Conservation (phyloP, 2,888 invertebrate species). For the Carpatolechia fugitivella region DNA sequence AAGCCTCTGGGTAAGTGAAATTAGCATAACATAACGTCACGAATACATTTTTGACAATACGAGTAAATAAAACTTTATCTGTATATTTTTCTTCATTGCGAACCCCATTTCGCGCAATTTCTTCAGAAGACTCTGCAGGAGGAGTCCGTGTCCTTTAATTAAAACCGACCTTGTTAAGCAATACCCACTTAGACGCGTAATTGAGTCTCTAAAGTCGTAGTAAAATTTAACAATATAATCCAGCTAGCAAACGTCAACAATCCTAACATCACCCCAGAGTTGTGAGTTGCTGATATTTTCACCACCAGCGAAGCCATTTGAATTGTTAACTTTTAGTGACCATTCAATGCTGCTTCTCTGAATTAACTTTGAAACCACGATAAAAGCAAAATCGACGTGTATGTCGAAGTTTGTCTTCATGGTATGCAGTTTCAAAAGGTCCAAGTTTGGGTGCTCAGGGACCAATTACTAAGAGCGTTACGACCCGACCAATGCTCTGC, state of each 20-base stretch:
- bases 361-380: neutral
- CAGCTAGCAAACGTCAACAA: conserved; percentile 24
- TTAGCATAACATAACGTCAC: neutral
- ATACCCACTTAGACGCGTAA: conserved; percentile 19
- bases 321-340: neutral
- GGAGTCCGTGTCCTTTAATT: conserved; percentile 12
- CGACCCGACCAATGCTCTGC: conserved; percentile 38
- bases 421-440: conserved; percentile 17
- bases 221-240: conserved; percentile 25
- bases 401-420: conserved; percentile 19
- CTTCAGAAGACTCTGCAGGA: neutral
- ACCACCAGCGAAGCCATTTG: neutral
- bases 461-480: conserved; percentile 58
- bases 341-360: neutral
- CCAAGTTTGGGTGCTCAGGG: conserved; percentile 40
- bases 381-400: neutral
- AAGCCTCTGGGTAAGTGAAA: neutral
- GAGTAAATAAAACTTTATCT: neutral
- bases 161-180: conserved; percentile 17
- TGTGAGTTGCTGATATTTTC: conserved; percentile 11
- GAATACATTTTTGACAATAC: neutral
- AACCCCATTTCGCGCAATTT: neutral
- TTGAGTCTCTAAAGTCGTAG: conserved; percentile 15
- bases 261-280: conserved; percentile 19
- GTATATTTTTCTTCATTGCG: neutral